Evolutionary conservation across 2,888 invertebrate species (phyloP).

Genomic region (Eupithecia insigniata): DNA sequence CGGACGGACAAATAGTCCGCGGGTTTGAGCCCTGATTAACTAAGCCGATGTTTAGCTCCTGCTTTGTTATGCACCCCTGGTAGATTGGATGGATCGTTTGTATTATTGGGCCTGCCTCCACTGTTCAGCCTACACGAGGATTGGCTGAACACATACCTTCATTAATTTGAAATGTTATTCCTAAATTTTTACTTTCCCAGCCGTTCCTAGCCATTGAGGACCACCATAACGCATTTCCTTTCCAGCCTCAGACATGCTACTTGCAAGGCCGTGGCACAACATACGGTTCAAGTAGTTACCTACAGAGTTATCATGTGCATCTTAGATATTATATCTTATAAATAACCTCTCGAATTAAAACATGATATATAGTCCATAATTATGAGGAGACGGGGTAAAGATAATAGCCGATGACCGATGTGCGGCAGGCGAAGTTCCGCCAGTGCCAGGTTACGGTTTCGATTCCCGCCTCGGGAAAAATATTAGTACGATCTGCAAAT

Average conservation of each 20-base stretch:
- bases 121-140: not conserved
- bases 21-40: conserved; percentile 78
- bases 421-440: too few relatives aligned
- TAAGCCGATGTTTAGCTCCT: conserved; percentile 69
- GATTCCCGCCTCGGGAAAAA: too few relatives aligned
- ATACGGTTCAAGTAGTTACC: too few relatives aligned
- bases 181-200: not conserved
- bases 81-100: conserved; percentile 49
- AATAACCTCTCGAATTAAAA: too few relatives aligned
- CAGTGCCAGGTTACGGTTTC: too few relatives aligned
- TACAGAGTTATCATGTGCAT: too few relatives aligned
- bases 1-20: conserved; percentile 70
- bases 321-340: too few relatives aligned
- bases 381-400: too few relatives aligned
- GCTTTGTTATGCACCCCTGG: conserved; percentile 76
- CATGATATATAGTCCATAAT: too few relatives aligned
- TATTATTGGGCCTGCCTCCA: conserved; percentile 13
- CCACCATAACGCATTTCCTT: not conserved
- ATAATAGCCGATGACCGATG: too few relatives aligned
- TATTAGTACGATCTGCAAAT: too few relatives aligned
- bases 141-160: not conserved
- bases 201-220: not conserved
- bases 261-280: not conserved
- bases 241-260: not conserved
- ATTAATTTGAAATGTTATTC: not conserved